A percentile compares a stretch with the other conserved stretches of the same genome.
phyloP scores from a whole-genome alignment of 2,113 vertebrate species.

The Anarrhichthys ocellatus region DNA sequence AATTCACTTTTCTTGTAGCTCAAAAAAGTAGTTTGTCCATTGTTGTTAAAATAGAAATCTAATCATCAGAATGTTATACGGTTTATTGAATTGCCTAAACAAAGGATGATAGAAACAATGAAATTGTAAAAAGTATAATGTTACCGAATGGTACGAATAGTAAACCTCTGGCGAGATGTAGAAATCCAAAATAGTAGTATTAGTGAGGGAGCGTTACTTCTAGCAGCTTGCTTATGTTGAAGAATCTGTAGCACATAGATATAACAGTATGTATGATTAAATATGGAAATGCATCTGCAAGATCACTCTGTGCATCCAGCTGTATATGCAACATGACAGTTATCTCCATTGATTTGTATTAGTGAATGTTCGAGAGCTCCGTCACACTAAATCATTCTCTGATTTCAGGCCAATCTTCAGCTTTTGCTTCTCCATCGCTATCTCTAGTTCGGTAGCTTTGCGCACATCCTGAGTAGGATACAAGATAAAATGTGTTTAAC shows the following conservation, averaged over 20 bases:
- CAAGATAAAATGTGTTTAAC: background rate
- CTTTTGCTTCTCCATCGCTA: constrained; percentile 87
- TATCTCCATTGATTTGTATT: background rate
- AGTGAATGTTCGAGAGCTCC: background rate
- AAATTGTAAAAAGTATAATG: background rate
- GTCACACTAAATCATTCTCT: constrained; percentile 35
- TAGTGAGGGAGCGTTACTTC: background rate
- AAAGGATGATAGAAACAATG: background rate
- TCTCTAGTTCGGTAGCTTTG: constrained; percentile 83
- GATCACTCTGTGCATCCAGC: background rate
- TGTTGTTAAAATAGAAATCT: background rate
- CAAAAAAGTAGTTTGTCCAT: background rate
- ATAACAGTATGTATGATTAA: background rate
- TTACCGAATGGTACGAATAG: background rate
- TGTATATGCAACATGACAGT: background rate
- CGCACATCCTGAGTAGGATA: constrained; percentile 65
- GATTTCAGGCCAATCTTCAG: constrained; percentile 79
- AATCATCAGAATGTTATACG: background rate
- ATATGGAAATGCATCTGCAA: background rate
- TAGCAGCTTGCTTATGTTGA: background rate
- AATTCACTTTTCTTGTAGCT: background rate
- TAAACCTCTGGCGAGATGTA: background rate
- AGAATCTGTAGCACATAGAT: background rate
- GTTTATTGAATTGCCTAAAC: background rate
- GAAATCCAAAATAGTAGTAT: background rate